Evolutionary conservation across 2,113 vertebrate genomes (phyloP), one percentile per base, ranked within the genome.

Genomic region (Nettapus auritus): DNA sequence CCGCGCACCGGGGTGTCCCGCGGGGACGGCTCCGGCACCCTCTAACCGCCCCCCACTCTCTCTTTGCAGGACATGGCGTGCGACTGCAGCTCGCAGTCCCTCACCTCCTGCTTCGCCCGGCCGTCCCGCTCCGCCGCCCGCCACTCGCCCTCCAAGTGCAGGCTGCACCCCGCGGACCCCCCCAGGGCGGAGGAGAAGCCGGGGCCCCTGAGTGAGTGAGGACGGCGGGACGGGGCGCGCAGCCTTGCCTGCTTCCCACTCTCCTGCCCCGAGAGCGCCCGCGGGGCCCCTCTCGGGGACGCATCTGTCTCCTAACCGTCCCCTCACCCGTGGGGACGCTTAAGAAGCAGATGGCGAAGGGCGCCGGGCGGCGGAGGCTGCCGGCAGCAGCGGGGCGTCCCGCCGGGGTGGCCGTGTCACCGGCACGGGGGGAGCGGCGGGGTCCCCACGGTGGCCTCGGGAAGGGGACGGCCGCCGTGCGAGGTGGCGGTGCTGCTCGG

Each of bases 41-140:
- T 94, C 64, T 90, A 84, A 97, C 67, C 91, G 60, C 93, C 73
- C 11, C 28, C 76, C 42, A 52, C 76, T 97, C 63, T 91, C 38
- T 92, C 88, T 94, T 83, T 82, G 86, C 96, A 99, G 99, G 99
- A 99, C 81, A 96, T 94, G n/a, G 97, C 98, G 14, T 99, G 99
- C 95, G 99, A 99, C 97, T 99, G 99, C 70, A 98, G 97, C 53
- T 96, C 98, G 68, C 99, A 99, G 97, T 98, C 99, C 40, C 97
- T 99, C 95, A 97, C 99, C 66, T 99, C 99, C 92, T 99, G 99
- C 96, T 98, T 98, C 12, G 89, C 98, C 94, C 98, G 99, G 81
- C 97, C 99, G 0, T 98, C 99, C 18, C 98, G 99, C 94, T 97
- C 98, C 16, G 63, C 98, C 8, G 12, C 97, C 48, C 99, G 99